Conservation (phyloP, 1,140 invertebrate species). For the Zaprionus camerounensis region DNA sequence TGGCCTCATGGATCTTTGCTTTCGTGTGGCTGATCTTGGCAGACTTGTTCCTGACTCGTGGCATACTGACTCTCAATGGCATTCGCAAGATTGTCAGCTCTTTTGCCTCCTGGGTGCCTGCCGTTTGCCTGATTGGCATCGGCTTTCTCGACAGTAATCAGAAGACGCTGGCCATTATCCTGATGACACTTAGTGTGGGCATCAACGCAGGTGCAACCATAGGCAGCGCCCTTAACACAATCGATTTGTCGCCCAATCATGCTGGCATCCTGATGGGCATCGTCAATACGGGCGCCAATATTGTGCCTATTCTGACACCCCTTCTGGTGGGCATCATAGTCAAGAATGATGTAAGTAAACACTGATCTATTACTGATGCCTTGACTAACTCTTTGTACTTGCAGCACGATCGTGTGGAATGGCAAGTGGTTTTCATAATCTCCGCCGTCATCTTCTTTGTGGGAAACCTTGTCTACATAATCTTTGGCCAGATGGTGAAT, state of each 20-base stretch:
- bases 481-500: conserved; percentile 87
- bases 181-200: conserved; percentile 89
- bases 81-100: conserved; percentile 88
- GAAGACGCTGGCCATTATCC: conserved; percentile 85
- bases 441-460: conserved; percentile 88
- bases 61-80: conserved; percentile 85
- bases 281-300: conserved; percentile 90
- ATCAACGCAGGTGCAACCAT: conserved; percentile 90
- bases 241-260: conserved; percentile 91
- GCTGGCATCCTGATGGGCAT: conserved; percentile 89
- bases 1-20: conserved; percentile 89
- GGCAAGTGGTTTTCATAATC: conserved; percentile 92
- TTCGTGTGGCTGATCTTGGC: conserved; percentile 88
- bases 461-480: conserved; percentile 89
- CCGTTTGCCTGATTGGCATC: conserved; percentile 87
- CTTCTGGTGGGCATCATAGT: conserved; percentile 87
- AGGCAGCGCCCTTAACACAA: conserved; percentile 88
- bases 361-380: conserved; percentile 26
- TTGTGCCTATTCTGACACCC: conserved; percentile 89
- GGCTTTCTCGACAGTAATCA: conserved; percentile 86
- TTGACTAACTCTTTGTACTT: conserved; percentile 15
- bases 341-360: conserved; percentile 87
- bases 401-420: conserved; percentile 86
- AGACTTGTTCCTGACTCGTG: conserved; percentile 87
- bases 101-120: conserved; percentile 86